Percentiles rank a stretch among this genome's conserved stretches.
Conservation (phyloP, 2,797 vertebrate species). For the Lacerta viridis region DNA sequence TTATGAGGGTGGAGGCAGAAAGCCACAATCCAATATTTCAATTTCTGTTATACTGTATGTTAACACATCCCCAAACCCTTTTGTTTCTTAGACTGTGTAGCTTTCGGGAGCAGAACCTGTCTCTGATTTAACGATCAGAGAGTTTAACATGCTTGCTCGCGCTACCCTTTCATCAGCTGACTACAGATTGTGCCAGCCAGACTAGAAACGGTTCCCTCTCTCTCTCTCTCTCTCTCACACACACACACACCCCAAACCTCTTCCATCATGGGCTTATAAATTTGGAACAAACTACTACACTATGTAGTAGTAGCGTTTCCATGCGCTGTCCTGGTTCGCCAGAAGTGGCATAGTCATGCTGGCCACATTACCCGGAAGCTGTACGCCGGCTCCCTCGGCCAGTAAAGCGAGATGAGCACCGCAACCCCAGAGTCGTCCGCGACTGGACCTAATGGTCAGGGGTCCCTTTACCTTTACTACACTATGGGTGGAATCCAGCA, state of each 20-base stretch:
- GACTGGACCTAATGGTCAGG: no score
- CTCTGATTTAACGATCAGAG: not conserved
- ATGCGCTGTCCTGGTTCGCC: no score
- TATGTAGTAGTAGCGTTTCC: no score
- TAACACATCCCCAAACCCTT: slow-evolving; percentile 29
- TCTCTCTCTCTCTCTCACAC: no score
- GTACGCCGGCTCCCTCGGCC: no score
- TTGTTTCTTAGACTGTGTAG: fast-evolving
- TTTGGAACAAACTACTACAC: not conserved
- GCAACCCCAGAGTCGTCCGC: no score
- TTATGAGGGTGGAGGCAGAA: slow-evolving; percentile 55
- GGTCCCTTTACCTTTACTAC: no score
- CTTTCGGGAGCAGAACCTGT: slow-evolving; percentile 29
- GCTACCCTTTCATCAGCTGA: not conserved
- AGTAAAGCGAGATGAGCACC: no score
- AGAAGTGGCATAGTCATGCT: no score
- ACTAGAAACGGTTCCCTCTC: not conserved
- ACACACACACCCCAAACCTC: not conserved
- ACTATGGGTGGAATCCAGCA: not conserved
- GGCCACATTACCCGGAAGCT: no score
- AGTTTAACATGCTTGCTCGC: slow-evolving; percentile 30
- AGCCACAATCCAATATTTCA: slow-evolving; percentile 26
- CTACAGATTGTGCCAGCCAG: not conserved
- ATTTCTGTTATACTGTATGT: fast-evolving
- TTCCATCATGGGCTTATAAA: not conserved